These are phyloP conservation scores for Nephila pilipes DNA, from an alignment of 1,140 invertebrate species.

Conservation along the genomic window DNA sequence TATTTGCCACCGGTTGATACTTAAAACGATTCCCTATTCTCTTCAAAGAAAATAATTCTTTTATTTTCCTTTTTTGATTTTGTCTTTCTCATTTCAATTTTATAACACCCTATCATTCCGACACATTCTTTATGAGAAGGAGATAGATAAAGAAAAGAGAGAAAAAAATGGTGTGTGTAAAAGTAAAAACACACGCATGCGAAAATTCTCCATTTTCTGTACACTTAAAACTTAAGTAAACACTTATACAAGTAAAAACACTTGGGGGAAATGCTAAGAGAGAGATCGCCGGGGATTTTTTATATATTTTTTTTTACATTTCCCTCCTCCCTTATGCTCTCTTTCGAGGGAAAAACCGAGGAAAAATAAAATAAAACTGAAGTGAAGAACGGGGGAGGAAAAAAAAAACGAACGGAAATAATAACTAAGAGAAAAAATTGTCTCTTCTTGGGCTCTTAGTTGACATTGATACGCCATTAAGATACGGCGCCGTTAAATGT, in stretches of 20 bases:
- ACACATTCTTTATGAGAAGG: slow-evolving; percentile 1
- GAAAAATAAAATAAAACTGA: slow-evolving; percentile 35
- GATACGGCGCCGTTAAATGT: slow-evolving; percentile 74
- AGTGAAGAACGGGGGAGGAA: not conserved
- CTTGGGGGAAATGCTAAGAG: slow-evolving; percentile 72
- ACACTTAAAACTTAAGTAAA: slow-evolving; percentile 77
- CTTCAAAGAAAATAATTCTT: not conserved
- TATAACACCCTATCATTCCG: slow-evolving; percentile 9
- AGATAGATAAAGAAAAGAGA: not conserved
- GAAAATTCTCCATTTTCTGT: slow-evolving; percentile 40
- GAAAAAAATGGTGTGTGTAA: not conserved
- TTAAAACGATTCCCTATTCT: slow-evolving; percentile 23
- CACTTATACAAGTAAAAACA: slow-evolving; percentile 76
- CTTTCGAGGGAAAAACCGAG: slow-evolving; percentile 38
- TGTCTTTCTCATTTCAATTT: slow-evolving; percentile 49
- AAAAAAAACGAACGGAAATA: slow-evolving; percentile 49
- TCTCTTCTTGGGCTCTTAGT: slow-evolving; percentile 60
- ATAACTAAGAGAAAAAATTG: slow-evolving; percentile 52
- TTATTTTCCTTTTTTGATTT: not conserved
- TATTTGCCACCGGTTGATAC: slow-evolving; percentile 48
- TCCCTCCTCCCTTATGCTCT: not conserved
- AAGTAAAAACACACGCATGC: slow-evolving; percentile 8
- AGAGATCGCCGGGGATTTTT: slow-evolving; percentile 56
- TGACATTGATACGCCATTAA: slow-evolving; percentile 77
- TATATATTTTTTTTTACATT: not conserved